phyloP scores from a whole-genome alignment of 1,140 invertebrate genomes.

The Camponotus floridanus region DNA sequence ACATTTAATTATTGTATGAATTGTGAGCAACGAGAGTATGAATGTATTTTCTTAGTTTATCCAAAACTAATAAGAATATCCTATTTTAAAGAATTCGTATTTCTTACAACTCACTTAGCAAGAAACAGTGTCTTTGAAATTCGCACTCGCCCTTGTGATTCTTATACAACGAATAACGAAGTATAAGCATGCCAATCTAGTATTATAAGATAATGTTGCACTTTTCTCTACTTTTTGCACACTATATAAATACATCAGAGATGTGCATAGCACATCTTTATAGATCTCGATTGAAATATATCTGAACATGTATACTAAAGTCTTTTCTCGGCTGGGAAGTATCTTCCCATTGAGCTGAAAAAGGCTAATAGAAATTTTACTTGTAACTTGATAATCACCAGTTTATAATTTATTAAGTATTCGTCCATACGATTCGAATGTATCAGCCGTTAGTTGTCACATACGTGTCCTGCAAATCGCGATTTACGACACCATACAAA shows the following conservation, averaged over 20 bases:
- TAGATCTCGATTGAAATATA: not conserved
- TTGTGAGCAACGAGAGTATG: not conserved
- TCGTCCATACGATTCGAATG: constrained; percentile 60
- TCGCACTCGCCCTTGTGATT: constrained; percentile 9
- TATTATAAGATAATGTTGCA: constrained; percentile 21
- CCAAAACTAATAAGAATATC: not conserved
- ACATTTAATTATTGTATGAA: constrained; percentile 17
- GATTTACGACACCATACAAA: not conserved
- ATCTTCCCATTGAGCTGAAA: not conserved
- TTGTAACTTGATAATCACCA: not conserved
- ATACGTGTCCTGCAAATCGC: not conserved
- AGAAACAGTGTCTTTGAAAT: constrained; percentile 34
- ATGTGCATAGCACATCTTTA: not conserved
- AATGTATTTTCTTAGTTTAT: constrained; percentile 31
- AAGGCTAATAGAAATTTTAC: constrained; percentile 6
- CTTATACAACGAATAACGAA: constrained; percentile 65
- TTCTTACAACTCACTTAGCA: constrained; percentile 1
- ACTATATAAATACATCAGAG: constrained; percentile 18
- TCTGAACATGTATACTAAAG: not conserved
- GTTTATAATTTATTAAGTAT: constrained; percentile 49
- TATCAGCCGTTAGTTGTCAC: constrained; percentile 17
- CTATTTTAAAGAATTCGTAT: constrained; percentile 24
- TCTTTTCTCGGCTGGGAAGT: not conserved
- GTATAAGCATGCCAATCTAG: constrained; percentile 23
- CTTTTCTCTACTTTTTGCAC: constrained; percentile 61